These are phyloP conservation scores for Chaetops frenatus DNA, from an alignment of 2,113 vertebrate species.

Conservation along the genomic window DNA sequence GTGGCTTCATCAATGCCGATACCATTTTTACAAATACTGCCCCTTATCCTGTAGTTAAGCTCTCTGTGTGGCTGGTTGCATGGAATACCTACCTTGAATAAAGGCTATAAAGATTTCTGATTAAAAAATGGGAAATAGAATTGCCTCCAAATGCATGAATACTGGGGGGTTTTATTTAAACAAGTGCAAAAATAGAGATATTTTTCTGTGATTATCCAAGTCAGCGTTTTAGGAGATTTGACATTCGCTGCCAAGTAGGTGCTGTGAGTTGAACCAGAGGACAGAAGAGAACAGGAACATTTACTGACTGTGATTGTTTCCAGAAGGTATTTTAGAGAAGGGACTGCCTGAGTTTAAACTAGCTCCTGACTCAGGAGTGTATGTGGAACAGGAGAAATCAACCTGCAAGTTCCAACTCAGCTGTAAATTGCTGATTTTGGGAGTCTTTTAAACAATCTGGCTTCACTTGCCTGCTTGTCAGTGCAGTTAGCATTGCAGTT, in stretches of 20 bases:
- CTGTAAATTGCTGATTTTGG: neutral
- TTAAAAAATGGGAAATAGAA: neutral
- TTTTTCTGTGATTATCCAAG: neutral
- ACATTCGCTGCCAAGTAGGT: neutral
- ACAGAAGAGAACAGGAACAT: neutral
- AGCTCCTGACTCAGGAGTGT: neutral
- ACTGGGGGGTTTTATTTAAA: neutral
- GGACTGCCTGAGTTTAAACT: neutral
- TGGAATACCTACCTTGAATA: neutral
- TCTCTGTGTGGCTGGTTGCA: neutral
- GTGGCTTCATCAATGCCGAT: neutral
- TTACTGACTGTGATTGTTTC: neutral
- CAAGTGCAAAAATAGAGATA: neutral
- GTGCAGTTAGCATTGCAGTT: neutral
- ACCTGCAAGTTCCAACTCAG: neutral
- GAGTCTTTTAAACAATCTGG: neutral
- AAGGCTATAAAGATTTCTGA: neutral
- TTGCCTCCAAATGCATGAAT: neutral
- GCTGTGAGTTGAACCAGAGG: neutral
- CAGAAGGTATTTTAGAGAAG: neutral
- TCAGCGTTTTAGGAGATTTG: neutral
- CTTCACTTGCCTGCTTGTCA: neutral
- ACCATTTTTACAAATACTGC: neutral
- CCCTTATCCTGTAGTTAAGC: neutral
- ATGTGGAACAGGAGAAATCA: neutral